Percentiles rank a stretch among this genome's conserved stretches.
These are phyloP conservation scores for Piaya cayana DNA, from an alignment of 2,113 vertebrate species.

Conservation along the genomic window DNA sequence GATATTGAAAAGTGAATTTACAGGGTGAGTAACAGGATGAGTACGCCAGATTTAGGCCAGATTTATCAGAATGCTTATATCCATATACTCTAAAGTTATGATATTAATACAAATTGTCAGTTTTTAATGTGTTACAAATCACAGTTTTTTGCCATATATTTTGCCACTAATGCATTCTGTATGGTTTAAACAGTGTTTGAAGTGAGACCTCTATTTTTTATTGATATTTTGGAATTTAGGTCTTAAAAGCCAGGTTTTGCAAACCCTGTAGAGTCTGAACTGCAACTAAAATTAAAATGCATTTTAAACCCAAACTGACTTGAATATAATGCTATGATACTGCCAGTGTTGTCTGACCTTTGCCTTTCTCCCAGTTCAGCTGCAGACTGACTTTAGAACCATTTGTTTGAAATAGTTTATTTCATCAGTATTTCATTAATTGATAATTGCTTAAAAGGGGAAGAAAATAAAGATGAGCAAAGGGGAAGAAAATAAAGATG, in stretches of 20 bases:
- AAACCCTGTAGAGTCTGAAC: background rate
- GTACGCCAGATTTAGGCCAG: background rate
- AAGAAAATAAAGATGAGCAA: background rate
- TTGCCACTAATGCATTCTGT: background rate
- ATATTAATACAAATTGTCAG: background rate
- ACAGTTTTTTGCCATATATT: background rate
- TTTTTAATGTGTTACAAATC: rapidly evolving
- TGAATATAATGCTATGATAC: background rate
- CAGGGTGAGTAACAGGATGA: background rate
- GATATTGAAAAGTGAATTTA: background rate
- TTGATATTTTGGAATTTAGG: background rate
- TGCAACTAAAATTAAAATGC: background rate
- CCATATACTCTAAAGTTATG: background rate
- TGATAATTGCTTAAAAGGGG: background rate
- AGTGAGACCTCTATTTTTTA: background rate
- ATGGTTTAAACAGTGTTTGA: background rate
- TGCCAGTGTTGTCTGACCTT: background rate
- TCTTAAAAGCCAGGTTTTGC: background rate
- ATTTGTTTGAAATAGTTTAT: background rate
- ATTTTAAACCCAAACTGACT: background rate
- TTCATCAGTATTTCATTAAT: background rate
- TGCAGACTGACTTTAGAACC: background rate
- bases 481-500: background rate
- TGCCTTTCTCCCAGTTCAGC: background rate
- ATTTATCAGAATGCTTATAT: background rate